Evolutionary conservation across 2,113 vertebrate species (phyloP).

Genomic region (Tetrao urogallus): DNA sequence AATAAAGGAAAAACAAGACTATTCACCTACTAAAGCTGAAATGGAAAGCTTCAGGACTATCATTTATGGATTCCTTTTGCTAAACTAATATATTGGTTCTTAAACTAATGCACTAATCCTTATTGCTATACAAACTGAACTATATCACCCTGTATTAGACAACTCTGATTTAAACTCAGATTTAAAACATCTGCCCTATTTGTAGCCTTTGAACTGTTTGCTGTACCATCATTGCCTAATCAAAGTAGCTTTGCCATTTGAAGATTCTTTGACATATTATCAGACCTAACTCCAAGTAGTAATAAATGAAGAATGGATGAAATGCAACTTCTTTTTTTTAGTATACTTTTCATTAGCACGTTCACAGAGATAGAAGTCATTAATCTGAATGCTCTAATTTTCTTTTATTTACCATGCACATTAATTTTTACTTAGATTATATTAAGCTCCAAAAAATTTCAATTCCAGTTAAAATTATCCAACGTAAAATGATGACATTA

Average conservation of each 20-base stretch:
- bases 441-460: background rate
- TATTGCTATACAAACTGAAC: too few species aligned
- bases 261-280: slow-evolving; percentile 4
- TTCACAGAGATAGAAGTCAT: background rate
- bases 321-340: background rate
- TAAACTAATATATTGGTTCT: too few species aligned
- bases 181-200: background rate
- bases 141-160: background rate
- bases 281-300: background rate
- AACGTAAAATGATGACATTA: slow-evolving; percentile 15
- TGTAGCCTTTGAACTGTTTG: background rate
- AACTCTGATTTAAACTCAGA: background rate
- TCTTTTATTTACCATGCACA: slow-evolving; percentile 1
- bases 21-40: too few species aligned
- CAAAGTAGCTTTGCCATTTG: background rate
- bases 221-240: background rate
- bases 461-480: background rate
- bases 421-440: slow-evolving; percentile 4
- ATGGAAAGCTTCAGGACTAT: too few species aligned
- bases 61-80: too few species aligned
- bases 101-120: too few species aligned
- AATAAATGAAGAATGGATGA: background rate
- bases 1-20: too few species aligned
- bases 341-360: background rate
- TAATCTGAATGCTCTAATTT: slow-evolving; percentile 24